Evolutionary conservation across 2,113 vertebrate species (phyloP).

Genomic region (Chionodraco myersi): DNA sequence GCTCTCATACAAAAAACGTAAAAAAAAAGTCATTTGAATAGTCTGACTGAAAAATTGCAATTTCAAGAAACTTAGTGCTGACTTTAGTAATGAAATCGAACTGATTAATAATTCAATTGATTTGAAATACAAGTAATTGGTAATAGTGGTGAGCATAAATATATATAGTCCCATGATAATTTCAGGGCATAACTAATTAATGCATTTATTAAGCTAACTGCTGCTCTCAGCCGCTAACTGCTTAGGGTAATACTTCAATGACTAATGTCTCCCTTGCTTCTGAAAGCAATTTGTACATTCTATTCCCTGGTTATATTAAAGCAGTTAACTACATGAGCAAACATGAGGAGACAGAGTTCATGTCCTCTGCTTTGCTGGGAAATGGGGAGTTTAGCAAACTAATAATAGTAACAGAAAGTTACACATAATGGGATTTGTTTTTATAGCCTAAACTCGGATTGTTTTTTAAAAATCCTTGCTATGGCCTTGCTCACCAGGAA

Average conservation of each 20-base stretch:
- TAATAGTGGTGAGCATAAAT: neutral
- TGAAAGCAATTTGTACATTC: neutral
- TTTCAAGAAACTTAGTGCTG: no score
- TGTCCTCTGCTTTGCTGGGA: constrained; percentile 14
- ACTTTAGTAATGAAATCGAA: neutral
- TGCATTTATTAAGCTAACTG: neutral
- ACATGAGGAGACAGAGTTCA: neutral
- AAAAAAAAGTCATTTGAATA: no score
- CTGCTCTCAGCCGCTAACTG: constrained; percentile 1
- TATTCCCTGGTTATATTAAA: neutral
- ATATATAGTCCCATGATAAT: neutral
- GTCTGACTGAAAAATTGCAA: neutral
- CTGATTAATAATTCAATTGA: neutral
- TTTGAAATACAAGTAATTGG: neutral
- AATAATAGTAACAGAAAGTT: constrained; percentile 3
- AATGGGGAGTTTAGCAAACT: neutral
- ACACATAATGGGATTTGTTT: constrained; percentile 22
- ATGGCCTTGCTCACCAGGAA: constrained; percentile 9
- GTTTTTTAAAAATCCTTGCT: constrained; percentile 16
- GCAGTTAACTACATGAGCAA: neutral
- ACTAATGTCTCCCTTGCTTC: neutral
- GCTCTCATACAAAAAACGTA: neutral
- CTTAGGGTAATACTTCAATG: neutral
- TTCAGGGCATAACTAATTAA: neutral
- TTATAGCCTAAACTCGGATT: constrained; percentile 41